A percentile compares a stretch with the other conserved stretches of the same genome.
These are phyloP conservation scores for Sorex araneus DNA, from an alignment of 2,113 vertebrate genomes.

Conservation along the genomic window DNA sequence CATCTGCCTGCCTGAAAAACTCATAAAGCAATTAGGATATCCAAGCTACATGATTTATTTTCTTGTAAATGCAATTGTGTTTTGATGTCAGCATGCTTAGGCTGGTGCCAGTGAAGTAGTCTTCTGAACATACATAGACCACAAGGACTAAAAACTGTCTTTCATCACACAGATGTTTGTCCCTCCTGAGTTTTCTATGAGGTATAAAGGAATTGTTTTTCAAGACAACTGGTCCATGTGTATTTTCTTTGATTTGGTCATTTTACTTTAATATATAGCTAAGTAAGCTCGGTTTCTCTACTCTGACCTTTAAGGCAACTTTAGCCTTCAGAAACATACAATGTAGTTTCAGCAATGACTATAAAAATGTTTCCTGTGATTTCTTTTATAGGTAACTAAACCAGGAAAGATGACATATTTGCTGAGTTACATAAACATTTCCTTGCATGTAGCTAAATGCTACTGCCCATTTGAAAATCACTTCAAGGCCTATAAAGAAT, in stretches of 20 bases:
- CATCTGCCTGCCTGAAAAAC: background rate
- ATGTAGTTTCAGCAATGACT: slow-evolving; percentile 8
- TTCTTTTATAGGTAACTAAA: slow-evolving; percentile 41
- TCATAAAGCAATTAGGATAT: slow-evolving; percentile 13
- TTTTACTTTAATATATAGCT: slow-evolving; percentile 19
- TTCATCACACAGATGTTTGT: background rate
- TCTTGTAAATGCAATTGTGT: background rate
- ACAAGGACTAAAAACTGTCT: background rate
- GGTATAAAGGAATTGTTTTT: too few relatives aligned
- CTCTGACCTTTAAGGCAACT: slow-evolving; percentile 13
- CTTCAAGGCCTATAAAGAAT: slow-evolving; percentile 14
- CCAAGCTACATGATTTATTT: background rate
- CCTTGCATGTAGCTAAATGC: slow-evolving; percentile 42
- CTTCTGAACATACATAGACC: background rate
- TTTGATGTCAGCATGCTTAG: background rate
- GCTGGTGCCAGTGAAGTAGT: background rate
- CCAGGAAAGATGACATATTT: slow-evolving; percentile 52
- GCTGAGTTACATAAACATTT: slow-evolving; percentile 29
- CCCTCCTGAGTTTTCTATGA: background rate
- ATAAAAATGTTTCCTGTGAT: slow-evolving; percentile 14
- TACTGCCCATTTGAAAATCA: slow-evolving; percentile 70
- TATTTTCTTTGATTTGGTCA: slow-evolving; percentile 45
- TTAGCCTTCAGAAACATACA: slow-evolving; percentile 27
- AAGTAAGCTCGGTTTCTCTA: background rate
- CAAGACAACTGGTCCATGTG: background rate